Percentiles rank a stretch among this genome's conserved stretches.
phyloP scores from a whole-genome alignment of 2,113 vertebrate species.

The Triplophysa siluroides region DNA sequence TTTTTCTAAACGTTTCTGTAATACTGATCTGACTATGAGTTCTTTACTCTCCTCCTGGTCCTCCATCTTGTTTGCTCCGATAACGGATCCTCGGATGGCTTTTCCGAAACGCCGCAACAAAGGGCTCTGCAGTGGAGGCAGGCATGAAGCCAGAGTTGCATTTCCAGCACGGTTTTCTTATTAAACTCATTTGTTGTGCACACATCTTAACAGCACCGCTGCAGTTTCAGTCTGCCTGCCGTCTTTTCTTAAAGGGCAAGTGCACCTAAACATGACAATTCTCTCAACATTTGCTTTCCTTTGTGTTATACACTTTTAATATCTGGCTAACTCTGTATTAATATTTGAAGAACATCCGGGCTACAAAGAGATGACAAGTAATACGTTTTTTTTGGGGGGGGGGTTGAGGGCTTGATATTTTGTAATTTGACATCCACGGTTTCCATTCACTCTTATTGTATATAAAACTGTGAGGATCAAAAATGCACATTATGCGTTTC shows the following conservation, averaged over 20 bases:
- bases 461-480: too few species aligned
- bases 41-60: background rate
- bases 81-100: constrained; percentile 1
- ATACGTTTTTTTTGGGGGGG: too few species aligned
- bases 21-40: background rate
- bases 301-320: background rate
- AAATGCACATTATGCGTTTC: too few species aligned
- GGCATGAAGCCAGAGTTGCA: background rate
- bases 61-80: constrained; percentile 6
- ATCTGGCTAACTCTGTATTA: too few species aligned
- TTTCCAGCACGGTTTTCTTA: background rate
- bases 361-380: too few species aligned
- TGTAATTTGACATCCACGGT: too few species aligned
- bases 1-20: constrained; percentile 39
- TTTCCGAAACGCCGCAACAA: background rate
- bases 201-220: constrained; percentile 15
- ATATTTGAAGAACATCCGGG: too few species aligned
- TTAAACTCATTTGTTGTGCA: constrained; percentile 14
- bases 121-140: background rate
- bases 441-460: too few species aligned
- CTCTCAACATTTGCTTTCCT: background rate
- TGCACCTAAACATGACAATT: background rate
- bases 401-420: too few species aligned
- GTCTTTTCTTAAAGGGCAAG: background rate
- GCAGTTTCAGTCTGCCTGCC: background rate